Evolutionary conservation across 1,140 invertebrate genomes (phyloP).

Genomic region (Nebria ingens): DNA sequence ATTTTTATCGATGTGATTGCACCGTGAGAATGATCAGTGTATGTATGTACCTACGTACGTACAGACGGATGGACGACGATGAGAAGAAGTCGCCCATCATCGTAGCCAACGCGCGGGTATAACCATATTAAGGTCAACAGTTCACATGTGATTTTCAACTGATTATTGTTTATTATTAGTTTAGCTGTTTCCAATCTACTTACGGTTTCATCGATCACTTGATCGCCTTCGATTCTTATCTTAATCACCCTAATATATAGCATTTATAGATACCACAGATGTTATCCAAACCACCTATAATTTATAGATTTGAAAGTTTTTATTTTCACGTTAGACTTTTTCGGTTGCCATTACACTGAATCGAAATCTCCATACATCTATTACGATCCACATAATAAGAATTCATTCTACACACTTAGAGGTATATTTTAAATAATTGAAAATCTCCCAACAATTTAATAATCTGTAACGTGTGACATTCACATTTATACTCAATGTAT

Average conservation of each 20-base stretch:
- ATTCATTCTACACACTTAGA: no score
- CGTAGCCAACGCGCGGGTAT: not conserved
- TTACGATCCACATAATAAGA: no score
- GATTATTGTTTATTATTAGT: conserved; percentile 8
- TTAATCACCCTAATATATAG: conserved; percentile 9
- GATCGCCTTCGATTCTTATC: not conserved
- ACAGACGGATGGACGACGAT: not conserved
- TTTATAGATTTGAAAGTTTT: conserved; percentile 10
- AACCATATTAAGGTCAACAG: conserved; percentile 1
- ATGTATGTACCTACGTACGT: not conserved
- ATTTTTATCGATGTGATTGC: no score
- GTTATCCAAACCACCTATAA: not conserved
- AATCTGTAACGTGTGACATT: no score
- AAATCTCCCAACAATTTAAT: no score
- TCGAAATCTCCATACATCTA: no score
- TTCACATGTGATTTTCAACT: conserved; percentile 4
- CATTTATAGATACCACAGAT: conserved; percentile 4
- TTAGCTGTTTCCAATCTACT: conserved; percentile 5
- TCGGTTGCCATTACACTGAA: no score
- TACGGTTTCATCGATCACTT: conserved; percentile 1
- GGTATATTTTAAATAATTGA: no score
- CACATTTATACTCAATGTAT: no score
- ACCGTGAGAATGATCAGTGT: not conserved
- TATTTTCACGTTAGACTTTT: no score
- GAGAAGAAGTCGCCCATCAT: not conserved